A percentile compares a stretch with the other conserved stretches of the same genome.
phyloP scores from a whole-genome alignment of 2,113 vertebrate genomes.

The Petrocephalus microphthalmus region DNA sequence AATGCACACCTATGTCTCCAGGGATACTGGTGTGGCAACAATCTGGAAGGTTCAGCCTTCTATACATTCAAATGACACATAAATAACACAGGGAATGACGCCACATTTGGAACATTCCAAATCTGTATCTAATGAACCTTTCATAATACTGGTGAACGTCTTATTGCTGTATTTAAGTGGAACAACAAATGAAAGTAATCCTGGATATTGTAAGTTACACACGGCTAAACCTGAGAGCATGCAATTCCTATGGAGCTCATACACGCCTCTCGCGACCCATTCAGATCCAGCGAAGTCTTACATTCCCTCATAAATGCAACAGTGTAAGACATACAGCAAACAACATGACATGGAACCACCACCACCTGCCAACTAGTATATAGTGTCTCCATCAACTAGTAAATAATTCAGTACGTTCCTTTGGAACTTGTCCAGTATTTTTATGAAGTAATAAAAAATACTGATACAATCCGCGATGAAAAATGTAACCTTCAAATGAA shows the following conservation, averaged over 20 bases:
- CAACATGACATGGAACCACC: neutral
- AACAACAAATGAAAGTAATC: neutral
- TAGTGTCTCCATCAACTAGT: neutral
- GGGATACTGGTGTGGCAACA: neutral
- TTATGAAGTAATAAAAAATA: neutral
- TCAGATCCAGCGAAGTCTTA: neutral
- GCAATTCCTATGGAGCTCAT: neutral
- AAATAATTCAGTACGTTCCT: neutral
- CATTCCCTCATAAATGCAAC: neutral
- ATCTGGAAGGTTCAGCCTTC: neutral
- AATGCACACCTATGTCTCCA: neutral
- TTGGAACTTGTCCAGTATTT: neutral
- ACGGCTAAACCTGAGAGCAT: neutral
- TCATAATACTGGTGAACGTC: too few species aligned
- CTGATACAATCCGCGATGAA: neutral
- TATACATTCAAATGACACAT: neutral
- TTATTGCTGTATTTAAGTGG: neutral
- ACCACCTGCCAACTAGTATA: neutral
- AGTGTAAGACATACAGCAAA: neutral
- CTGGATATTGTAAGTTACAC: neutral
- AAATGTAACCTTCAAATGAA: neutral
- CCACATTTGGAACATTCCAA: neutral
- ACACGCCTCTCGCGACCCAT: neutral
- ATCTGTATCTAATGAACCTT: neutral
- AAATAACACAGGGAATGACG: neutral